These are phyloP conservation scores for Champsocephalus esox DNA, from an alignment of 2,797 vertebrate species.

Conservation along the genomic window DNA sequence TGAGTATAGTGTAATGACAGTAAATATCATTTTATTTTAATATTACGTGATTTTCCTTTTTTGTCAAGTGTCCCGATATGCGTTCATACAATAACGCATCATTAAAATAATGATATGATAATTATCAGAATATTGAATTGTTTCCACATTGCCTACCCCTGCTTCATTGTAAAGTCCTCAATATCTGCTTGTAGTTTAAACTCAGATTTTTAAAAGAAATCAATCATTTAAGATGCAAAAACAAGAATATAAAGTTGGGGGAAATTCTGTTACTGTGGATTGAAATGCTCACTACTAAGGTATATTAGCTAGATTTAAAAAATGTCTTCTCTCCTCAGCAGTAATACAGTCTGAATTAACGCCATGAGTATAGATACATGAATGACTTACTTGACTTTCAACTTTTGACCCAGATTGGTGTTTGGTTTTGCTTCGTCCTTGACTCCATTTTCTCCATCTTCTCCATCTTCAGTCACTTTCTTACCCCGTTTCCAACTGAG, in stretches of 20 bases:
- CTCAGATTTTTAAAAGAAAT: background rate
- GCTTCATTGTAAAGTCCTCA: background rate
- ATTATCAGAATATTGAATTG: background rate
- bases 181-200: background rate
- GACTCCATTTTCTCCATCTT: constrained; percentile 51
- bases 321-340: background rate
- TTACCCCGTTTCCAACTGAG: constrained; percentile 65
- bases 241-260: background rate
- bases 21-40: too few species aligned
- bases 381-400: constrained; percentile 80
- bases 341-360: constrained; percentile 2
- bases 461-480: constrained; percentile 54
- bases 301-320: background rate
- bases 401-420: constrained; percentile 36
- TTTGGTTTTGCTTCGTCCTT: constrained; percentile 55
- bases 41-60: background rate
- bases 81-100: background rate
- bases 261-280: background rate
- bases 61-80: background rate
- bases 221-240: background rate
- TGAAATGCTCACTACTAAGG: background rate
- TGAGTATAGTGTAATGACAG: too few species aligned
- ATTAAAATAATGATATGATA: background rate
- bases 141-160: background rate
- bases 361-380: background rate